A percentile compares a stretch with the other conserved stretches of the same genome.
These are phyloP conservation scores for Clarias platycephalus DNA, from an alignment of 2,797 vertebrate genomes.

Conservation along the genomic window DNA sequence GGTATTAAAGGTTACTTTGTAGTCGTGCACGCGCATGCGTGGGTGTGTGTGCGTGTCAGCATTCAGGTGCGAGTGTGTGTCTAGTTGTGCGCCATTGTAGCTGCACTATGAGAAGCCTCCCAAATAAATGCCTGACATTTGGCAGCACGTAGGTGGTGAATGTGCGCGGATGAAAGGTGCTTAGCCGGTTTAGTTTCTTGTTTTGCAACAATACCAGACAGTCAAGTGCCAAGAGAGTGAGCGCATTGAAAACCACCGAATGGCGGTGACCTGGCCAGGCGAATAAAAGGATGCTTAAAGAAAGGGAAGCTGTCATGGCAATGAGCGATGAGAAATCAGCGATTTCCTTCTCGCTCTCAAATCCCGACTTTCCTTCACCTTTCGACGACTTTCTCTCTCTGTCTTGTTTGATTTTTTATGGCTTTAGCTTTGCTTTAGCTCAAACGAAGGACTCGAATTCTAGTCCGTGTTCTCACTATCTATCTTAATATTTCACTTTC, in stretches of 20 bases:
- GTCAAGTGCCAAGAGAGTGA: constrained; percentile 15
- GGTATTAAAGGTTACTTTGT: constrained; percentile 16
- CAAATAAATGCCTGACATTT: constrained; percentile 35
- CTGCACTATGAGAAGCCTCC: constrained; percentile 24
- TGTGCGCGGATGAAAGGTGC: constrained; percentile 34
- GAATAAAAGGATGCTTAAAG: constrained; percentile 14
- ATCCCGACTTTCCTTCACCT: not conserved
- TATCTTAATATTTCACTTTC: not conserved
- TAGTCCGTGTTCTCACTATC: not conserved
- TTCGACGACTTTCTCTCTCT: not conserved
- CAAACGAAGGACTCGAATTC: not conserved
- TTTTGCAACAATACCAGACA: constrained; percentile 25
- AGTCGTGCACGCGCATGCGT: not conserved
- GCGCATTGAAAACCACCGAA: constrained; percentile 7
- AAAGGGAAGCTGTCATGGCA: not conserved
- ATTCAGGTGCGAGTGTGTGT: constrained; percentile 1
- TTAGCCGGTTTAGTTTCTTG: constrained; percentile 27
- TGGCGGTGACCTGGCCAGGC: not conserved
- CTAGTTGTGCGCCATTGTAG: constrained; percentile 24
- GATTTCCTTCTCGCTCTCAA: not conserved
- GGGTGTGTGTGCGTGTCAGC: constrained; percentile 4
- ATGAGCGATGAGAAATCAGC: not conserved
- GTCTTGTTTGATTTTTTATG: not conserved
- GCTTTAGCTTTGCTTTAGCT: not conserved
- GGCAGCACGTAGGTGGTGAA: constrained; percentile 26